phyloP scores from a whole-genome alignment of 1,140 invertebrate species.

The Adoxophyes honmai region DNA sequence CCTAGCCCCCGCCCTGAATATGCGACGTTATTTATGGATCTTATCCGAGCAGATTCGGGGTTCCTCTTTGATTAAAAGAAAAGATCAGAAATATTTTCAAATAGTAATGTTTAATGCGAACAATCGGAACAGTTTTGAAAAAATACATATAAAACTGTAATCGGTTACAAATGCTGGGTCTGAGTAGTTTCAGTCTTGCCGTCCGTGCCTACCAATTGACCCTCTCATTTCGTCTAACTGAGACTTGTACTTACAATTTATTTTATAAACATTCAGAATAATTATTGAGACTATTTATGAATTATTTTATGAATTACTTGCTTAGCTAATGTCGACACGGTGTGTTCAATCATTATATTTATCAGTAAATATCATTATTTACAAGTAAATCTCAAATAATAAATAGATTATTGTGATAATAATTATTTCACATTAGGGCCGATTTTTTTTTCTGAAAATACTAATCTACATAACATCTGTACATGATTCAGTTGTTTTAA shows the following conservation, averaged over 20 bases:
- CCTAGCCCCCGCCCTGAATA: too few species aligned
- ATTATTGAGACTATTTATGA: background rate
- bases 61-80: background rate
- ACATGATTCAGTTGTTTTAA: constrained; percentile 29
- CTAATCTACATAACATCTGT: constrained; percentile 66
- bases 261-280: background rate
- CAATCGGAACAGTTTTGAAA: constrained; percentile 57
- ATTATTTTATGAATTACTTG: background rate
- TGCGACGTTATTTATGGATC: too few species aligned
- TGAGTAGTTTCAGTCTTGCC: constrained; percentile 53
- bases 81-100: constrained; percentile 16
- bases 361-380: background rate
- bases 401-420: constrained; percentile 2
- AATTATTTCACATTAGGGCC: background rate
- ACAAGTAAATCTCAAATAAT: background rate
- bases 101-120: constrained; percentile 50
- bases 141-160: constrained; percentile 55
- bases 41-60: too few species aligned
- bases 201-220: constrained; percentile 59
- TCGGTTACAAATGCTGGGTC: constrained; percentile 41
- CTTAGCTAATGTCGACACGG: background rate
- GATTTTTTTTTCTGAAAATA: constrained; percentile 14
- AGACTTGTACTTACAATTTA: background rate
- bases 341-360: too few species aligned
- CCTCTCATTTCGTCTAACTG: constrained; percentile 20